Conservation (phyloP, 2,888 invertebrate species). For the Panzeria rudis region DNA sequence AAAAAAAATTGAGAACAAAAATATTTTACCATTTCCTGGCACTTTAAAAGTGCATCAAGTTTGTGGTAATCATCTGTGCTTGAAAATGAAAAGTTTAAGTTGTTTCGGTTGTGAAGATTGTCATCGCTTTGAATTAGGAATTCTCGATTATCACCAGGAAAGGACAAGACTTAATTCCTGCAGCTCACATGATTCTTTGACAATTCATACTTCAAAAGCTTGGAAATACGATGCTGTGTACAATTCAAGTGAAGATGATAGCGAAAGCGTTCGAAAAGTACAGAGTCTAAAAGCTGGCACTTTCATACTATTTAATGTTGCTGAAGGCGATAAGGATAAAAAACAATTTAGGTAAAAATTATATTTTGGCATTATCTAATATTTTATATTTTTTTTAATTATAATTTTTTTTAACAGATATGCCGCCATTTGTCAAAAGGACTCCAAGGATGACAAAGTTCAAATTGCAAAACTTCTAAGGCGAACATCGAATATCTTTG, state of each 20-base stretch:
- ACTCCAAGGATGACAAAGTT: too few relatives aligned
- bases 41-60: slow-evolving; percentile 13
- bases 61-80: slow-evolving; percentile 31
- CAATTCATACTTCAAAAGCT: slow-evolving; percentile 36
- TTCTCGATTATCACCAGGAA: background rate
- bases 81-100: slow-evolving; percentile 30
- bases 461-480: too few relatives aligned
- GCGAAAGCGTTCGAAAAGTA: slow-evolving; percentile 24
- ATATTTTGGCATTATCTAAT: too few relatives aligned
- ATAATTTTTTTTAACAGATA: slow-evolving; percentile 25
- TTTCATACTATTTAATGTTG: slow-evolving; percentile 13
- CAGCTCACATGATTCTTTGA: slow-evolving; percentile 2
- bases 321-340: too few relatives aligned
- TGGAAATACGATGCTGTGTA: slow-evolving; percentile 37
- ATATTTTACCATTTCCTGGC: slow-evolving; percentile 28
- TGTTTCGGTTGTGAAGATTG: slow-evolving; percentile 31
- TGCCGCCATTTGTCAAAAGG: slow-evolving; percentile 21
- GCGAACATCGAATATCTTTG: slow-evolving; percentile 37
- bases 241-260: slow-evolving; percentile 46
- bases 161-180: slow-evolving; percentile 3
- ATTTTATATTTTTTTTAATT: too few relatives aligned
- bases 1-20: slow-evolving; percentile 27
- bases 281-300: slow-evolving; percentile 31
- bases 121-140: too few relatives aligned
- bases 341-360: background rate